Percentiles rank a stretch among this genome's conserved stretches.
These are phyloP conservation scores for Buphagus erythrorhynchus DNA, from an alignment of 2,797 vertebrate genomes.

Conservation along the genomic window DNA sequence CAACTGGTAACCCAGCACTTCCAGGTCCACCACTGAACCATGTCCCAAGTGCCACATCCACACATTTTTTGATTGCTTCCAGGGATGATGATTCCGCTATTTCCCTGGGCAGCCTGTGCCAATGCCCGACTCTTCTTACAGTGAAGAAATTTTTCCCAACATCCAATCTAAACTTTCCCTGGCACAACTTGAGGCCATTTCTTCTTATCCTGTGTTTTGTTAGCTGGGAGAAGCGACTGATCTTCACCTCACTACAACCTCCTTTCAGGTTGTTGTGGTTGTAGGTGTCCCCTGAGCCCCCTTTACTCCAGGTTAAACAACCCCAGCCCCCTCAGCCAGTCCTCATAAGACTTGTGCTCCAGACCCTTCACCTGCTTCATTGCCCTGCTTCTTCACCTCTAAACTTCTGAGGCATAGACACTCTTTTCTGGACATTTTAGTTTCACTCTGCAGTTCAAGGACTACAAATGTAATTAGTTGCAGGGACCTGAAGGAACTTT, in stretches of 20 bases:
- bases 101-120: neutral
- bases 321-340: accelerated
- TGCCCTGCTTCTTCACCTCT: neutral
- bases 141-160: neutral
- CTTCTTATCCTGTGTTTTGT: neutral
- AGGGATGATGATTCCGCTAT: neutral
- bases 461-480: neutral
- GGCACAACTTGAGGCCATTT: neutral
- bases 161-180: neutral
- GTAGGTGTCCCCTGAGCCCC: neutral
- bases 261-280: neutral
- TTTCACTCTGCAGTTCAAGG: neutral
- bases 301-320: neutral
- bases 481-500: neutral
- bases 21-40: neutral
- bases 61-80: neutral
- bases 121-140: neutral
- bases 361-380: too few relatives aligned
- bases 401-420: neutral
- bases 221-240: neutral
- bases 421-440: neutral
- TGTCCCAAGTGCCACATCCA: neutral
- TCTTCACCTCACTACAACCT: neutral
- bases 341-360: neutral
- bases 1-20: neutral